phyloP scores from a whole-genome alignment of 2,797 vertebrate species.

The Crypturellus tataupa region DNA sequence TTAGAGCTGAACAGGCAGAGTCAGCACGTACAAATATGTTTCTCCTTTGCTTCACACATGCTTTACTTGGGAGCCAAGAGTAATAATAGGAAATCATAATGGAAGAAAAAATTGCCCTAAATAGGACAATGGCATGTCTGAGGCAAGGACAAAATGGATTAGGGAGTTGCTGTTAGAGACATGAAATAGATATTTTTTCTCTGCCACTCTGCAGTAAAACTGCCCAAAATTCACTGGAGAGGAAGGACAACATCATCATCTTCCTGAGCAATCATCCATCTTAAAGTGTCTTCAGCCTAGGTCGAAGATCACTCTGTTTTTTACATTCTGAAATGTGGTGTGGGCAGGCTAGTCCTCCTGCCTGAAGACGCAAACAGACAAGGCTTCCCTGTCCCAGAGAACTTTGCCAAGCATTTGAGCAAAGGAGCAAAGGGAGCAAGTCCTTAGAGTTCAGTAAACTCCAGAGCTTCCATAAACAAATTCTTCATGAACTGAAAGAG shows the following conservation, averaged over 20 bases:
- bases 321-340: rapidly evolving
- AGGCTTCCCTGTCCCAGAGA: rapidly evolving
- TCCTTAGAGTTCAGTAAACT: background rate
- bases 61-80: background rate
- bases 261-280: background rate
- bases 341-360: background rate
- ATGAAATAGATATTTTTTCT: background rate
- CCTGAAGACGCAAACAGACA: background rate
- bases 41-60: background rate
- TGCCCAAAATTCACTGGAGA: background rate
- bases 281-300: background rate
- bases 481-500: background rate
- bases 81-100: background rate
- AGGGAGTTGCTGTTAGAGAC: background rate
- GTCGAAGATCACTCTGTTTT: background rate
- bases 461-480: background rate
- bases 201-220: background rate
- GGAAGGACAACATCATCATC: background rate
- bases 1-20: background rate
- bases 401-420: background rate
- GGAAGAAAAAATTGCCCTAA: conserved; percentile 10
- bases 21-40: background rate
- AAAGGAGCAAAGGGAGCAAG: background rate
- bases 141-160: background rate
- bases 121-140: background rate